phyloP scores from a whole-genome alignment of 2,888 invertebrate species.

The Drosophila diplacantha region DNA sequence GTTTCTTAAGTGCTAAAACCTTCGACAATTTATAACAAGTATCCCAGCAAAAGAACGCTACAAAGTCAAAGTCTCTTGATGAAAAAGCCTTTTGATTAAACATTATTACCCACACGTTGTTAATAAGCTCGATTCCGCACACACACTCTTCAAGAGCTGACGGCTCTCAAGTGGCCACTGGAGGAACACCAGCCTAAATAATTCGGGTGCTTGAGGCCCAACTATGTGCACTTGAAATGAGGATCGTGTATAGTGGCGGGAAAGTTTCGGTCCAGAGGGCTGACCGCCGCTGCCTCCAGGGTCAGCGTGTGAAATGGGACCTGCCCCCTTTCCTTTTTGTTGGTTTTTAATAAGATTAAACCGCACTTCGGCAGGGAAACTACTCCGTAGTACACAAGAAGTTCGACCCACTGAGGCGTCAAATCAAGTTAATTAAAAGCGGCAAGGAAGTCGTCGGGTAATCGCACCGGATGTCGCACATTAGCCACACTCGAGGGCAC shows the following conservation, averaged over 20 bases:
- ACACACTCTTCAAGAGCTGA: conserved; percentile 13
- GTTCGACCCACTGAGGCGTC: conserved; percentile 68
- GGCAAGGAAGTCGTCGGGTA: conserved; percentile 41
- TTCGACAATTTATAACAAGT: background rate
- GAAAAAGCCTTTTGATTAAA: conserved; percentile 6
- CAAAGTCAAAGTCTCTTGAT: background rate
- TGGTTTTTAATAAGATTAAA: conserved; percentile 53
- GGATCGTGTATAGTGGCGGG: background rate
- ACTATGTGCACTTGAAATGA: background rate
- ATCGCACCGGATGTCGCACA: conserved; percentile 74
- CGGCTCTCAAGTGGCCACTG: conserved; percentile 37
- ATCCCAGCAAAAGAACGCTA: background rate
- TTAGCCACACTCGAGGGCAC: conserved; percentile 70
- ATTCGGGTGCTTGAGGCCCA: conserved; percentile 9
- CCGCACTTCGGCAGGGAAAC: conserved; percentile 46
- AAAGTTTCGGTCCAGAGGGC: conserved; percentile 9
- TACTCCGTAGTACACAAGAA: conserved; percentile 15
- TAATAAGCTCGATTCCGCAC: conserved; percentile 20
- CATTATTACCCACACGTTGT: conserved; percentile 19
- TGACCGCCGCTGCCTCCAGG: conserved; percentile 32
- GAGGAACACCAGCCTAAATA: conserved; percentile 31
- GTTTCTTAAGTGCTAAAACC: background rate
- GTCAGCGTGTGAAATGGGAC: conserved; percentile 40
- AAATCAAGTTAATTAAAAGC: conserved; percentile 76
- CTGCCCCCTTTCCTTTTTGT: conserved; percentile 23